Conservation (phyloP, 2,113 vertebrate species). For the Clarias batrachus region DNA sequence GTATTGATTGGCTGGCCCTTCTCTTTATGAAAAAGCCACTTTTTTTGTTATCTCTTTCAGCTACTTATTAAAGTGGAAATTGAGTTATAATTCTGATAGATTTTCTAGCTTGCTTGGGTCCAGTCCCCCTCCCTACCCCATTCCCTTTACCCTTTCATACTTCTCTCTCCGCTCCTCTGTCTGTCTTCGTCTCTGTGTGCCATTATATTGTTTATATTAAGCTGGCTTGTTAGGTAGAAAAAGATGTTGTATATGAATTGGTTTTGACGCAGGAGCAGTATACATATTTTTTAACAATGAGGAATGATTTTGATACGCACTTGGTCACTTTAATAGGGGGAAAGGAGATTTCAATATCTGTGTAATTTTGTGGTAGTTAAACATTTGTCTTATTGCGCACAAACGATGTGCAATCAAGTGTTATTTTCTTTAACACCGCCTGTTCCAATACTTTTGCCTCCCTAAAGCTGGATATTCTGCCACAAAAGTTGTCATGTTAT, state of each 20-base stretch:
- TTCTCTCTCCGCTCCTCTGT: neutral
- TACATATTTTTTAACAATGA: constrained; percentile 2
- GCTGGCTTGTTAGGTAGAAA: constrained; percentile 19
- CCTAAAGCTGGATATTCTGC: neutral
- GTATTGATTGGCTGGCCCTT: constrained; percentile 73
- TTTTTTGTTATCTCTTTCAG: constrained; percentile 63
- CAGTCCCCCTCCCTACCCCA: neutral
- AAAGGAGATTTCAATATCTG: neutral
- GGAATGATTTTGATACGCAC: neutral
- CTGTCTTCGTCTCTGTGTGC: neutral
- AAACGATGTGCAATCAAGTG: neutral
- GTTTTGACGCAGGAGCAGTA: neutral
- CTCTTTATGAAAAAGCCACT: constrained; percentile 57
- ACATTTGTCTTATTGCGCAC: neutral
- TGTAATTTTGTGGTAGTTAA: neutral
- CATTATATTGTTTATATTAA: constrained; percentile 11
- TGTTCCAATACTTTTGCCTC: neutral
- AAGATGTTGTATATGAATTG: neutral
- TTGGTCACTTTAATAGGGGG: neutral
- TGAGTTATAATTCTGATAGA: constrained; percentile 62
- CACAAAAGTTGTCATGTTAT: neutral
- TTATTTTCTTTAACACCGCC: neutral
- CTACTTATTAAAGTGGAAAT: constrained; percentile 62
- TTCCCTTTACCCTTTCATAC: neutral
- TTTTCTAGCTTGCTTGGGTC: constrained; percentile 45